Conservation (phyloP, 2,113 vertebrate species). For the Lepidothrix coronata region DNA sequence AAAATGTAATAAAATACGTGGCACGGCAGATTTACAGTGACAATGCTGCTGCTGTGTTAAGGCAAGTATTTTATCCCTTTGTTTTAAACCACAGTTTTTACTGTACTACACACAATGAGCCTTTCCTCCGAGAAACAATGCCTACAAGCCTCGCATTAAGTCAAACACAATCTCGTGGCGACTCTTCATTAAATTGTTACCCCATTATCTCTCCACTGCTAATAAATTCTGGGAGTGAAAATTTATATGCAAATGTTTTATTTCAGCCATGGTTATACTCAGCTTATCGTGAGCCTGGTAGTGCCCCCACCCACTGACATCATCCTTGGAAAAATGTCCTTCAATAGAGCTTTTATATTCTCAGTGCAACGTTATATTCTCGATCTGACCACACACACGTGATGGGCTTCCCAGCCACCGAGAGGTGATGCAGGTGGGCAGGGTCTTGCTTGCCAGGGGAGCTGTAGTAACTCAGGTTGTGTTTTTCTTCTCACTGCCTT, state of each 20-base stretch:
- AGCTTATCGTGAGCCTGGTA: background rate
- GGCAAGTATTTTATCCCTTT: constrained; percentile 46
- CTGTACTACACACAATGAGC: background rate
- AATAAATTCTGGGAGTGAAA: constrained; percentile 9
- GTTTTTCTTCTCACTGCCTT: background rate
- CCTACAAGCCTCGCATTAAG: background rate
- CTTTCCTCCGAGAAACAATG: constrained; percentile 2
- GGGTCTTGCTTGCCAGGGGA: background rate
- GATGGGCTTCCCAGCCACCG: background rate
- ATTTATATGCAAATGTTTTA: constrained; percentile 42
- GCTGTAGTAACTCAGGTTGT: background rate
- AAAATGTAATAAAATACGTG: constrained; percentile 63
- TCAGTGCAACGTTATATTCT: background rate
- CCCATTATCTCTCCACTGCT: constrained; percentile 12
- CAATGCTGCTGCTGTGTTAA: constrained; percentile 33
- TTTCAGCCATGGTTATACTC: background rate
- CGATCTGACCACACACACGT: background rate
- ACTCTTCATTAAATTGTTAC: background rate
- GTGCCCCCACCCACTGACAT: constrained; percentile 46
- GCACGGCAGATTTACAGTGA: constrained; percentile 60
- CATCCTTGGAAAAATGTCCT: constrained; percentile 8
- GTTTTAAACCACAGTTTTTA: constrained; percentile 37
- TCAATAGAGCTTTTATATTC: background rate
- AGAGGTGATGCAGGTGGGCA: background rate
- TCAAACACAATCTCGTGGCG: constrained; percentile 5